Evolutionary conservation across 92 coral and sea anemone species (phyloP).

Genomic region (Porites cylindrica): DNA sequence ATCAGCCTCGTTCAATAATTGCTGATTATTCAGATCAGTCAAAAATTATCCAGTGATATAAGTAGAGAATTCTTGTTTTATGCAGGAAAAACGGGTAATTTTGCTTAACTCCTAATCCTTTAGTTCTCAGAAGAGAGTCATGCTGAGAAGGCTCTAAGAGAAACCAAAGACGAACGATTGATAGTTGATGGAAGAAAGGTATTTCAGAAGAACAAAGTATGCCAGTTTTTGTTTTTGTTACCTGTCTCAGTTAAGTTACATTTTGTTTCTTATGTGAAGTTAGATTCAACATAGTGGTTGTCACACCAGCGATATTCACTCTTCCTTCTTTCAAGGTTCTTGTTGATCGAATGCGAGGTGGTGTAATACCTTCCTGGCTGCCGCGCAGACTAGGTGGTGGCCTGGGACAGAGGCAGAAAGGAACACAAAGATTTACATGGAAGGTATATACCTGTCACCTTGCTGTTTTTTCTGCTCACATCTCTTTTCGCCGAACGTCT

Average conservation of each 20-base stretch:
- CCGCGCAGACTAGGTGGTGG: conserved; percentile 73
- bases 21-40: too few relatives aligned
- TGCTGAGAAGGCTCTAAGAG: conserved; percentile 30
- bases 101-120: not conserved
- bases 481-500: too few relatives aligned
- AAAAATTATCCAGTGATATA: too few relatives aligned
- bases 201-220: not conserved
- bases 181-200: conserved; percentile 60
- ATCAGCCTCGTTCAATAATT: too few relatives aligned
- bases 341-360: conserved; percentile 65
- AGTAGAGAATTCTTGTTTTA: too few relatives aligned
- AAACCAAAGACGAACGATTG: conserved; percentile 39
- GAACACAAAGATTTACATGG: conserved; percentile 2
- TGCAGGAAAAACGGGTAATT: too few relatives aligned
- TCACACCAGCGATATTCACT: not conserved
- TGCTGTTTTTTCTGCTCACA: too few relatives aligned
- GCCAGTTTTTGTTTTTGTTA: too few relatives aligned
- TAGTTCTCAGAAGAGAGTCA: conserved; percentile 49
- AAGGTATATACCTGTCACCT: too few relatives aligned
- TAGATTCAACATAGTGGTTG: too few relatives aligned
- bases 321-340: conserved; percentile 31
- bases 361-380: conserved; percentile 59
- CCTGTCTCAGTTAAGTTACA: too few relatives aligned
- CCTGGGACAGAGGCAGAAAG: conserved; percentile 57
- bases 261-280: too few relatives aligned